A percentile compares a stretch with the other conserved stretches of the same genome.
These are phyloP conservation scores for Kryptolebias marmoratus DNA, from an alignment of 2,113 vertebrate species.

Conservation along the genomic window DNA sequence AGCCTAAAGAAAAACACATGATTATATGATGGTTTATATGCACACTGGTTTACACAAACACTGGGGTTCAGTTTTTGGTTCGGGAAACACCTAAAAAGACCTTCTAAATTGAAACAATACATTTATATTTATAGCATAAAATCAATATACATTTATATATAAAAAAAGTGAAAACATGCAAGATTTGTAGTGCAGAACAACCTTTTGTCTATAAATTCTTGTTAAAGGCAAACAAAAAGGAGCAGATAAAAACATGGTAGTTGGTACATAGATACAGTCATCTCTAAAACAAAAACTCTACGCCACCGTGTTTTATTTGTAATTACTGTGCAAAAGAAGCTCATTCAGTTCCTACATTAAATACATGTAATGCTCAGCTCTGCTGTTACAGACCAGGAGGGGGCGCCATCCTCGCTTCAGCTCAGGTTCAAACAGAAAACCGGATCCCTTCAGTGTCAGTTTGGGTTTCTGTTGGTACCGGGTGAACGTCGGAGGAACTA, in stretches of 20 bases:
- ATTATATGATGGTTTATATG: conserved; percentile 68
- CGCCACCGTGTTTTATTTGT: conserved; percentile 52
- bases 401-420: neutral
- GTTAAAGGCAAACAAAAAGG: conserved; percentile 59
- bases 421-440: neutral
- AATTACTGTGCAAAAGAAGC: conserved; percentile 86
- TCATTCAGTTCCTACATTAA: conserved; percentile 74
- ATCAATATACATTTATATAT: conserved; percentile 58
- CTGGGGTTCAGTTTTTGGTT: conserved; percentile 62
- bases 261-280: conserved; percentile 49
- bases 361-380: conserved; percentile 42
- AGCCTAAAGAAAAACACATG: conserved; percentile 51
- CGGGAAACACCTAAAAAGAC: conserved; percentile 68
- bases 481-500: too few species aligned
- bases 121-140: conserved; percentile 64
- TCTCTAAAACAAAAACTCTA: conserved; percentile 47
- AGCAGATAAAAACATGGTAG: conserved; percentile 51
- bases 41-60: conserved; percentile 65
- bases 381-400: conserved; percentile 35
- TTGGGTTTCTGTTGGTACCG: too few species aligned
- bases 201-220: conserved; percentile 44
- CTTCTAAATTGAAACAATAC: conserved; percentile 55
- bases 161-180: conserved; percentile 65
- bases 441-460: too few species aligned
- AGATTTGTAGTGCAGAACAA: conserved; percentile 64